Percentiles rank a stretch among this genome's conserved stretches.
Evolutionary conservation across 2,797 vertebrate genomes (phyloP).

Genomic region (Linurgus olivaceus): DNA sequence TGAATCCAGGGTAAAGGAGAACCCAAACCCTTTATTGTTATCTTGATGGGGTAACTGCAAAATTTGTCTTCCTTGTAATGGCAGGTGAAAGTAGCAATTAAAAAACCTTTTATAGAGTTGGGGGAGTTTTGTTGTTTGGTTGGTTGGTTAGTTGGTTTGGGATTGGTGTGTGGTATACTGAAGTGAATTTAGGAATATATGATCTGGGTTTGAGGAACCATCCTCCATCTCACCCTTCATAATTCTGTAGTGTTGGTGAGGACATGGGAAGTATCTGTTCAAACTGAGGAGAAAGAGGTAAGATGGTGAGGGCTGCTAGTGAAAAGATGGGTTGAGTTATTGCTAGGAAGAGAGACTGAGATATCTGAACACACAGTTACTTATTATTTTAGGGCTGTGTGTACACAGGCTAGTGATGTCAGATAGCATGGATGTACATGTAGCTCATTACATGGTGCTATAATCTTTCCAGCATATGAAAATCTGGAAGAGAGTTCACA

Average conservation of each 20-base stretch:
- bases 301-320: background rate
- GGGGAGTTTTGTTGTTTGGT: accelerated
- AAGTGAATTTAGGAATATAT: background rate
- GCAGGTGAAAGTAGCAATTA: background rate
- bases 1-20: background rate
- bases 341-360: background rate
- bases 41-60: background rate
- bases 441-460: background rate
- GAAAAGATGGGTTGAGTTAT: background rate
- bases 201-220: background rate
- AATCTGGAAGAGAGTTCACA: background rate
- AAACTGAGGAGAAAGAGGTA: background rate
- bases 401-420: background rate
- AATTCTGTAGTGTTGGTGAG: background rate
- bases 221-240: background rate
- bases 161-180: background rate
- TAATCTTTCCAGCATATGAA: background rate
- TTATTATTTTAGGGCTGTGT: background rate
- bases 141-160: background rate
- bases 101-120: background rate
- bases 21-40: background rate
- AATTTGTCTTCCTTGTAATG: background rate
- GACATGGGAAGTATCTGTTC: background rate
- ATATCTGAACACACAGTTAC: background rate
- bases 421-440: background rate